Conservation (phyloP, 2,113 vertebrate species). For the Lycocorax pyrrhopterus region DNA sequence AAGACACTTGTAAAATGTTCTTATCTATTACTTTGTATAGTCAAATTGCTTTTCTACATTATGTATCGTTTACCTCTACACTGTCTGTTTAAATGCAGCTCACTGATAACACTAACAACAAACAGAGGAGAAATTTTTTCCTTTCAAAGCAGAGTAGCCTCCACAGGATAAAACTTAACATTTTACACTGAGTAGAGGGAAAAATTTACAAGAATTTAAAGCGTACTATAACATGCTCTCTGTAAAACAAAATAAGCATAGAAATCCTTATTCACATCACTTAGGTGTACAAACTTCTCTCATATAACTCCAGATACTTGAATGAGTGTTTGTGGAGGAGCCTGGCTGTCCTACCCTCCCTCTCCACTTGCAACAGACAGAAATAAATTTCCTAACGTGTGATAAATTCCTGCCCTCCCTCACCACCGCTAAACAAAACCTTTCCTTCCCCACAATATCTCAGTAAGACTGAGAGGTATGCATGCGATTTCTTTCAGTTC, state of each 20-base stretch:
- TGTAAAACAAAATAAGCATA: neutral
- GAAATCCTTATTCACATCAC: neutral
- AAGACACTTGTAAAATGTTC: neutral
- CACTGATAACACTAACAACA: neutral
- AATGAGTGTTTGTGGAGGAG: neutral
- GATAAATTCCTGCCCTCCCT: neutral
- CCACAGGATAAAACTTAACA: neutral
- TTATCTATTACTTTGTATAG: neutral
- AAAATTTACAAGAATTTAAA: neutral
- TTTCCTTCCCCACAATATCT: neutral
- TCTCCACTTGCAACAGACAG: neutral
- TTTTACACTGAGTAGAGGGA: neutral
- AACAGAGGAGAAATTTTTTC: neutral
- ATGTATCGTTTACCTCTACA: neutral
- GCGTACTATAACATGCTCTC: neutral
- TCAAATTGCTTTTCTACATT: neutral
- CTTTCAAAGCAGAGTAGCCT: neutral
- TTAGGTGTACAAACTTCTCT: neutral
- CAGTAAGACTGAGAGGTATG: neutral
- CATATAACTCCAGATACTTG: neutral
- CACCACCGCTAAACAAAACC: neutral
- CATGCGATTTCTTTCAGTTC: neutral
- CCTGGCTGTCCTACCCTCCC: neutral
- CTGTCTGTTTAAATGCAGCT: neutral
- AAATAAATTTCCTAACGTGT: neutral